Percentiles rank a stretch among this genome's conserved stretches.
Evolutionary conservation across 2,797 vertebrate species (phyloP).

Genomic region (Galago senegalensis): DNA sequence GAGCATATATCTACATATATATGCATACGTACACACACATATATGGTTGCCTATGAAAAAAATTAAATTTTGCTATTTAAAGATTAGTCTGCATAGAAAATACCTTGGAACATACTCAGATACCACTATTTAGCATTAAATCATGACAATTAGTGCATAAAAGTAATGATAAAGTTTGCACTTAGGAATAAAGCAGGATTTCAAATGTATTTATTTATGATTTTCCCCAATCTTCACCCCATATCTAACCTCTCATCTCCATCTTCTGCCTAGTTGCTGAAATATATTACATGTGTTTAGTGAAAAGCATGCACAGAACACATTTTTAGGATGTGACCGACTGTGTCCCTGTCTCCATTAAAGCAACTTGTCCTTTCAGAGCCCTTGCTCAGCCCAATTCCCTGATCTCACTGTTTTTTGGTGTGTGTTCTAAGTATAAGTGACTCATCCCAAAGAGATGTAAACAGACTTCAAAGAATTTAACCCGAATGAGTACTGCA

Average conservation of each 20-base stretch:
- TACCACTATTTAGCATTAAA: slow-evolving; percentile 13
- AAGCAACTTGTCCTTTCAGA: neutral
- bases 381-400: neutral
- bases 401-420: neutral
- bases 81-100: neutral
- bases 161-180: slow-evolving; percentile 17
- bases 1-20: neutral
- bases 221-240: neutral
- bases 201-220: neutral
- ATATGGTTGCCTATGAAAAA: neutral
- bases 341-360: neutral
- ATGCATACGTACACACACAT: neutral
- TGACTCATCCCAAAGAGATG: neutral
- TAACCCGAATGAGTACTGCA: neutral
- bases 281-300: no score
- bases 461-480: neutral
- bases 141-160: neutral
- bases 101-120: neutral
- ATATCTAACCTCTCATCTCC: neutral
- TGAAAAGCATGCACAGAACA: neutral
- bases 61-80: neutral
- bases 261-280: neutral
- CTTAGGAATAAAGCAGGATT: neutral
- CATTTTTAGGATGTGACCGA: neutral
- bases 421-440: neutral